phyloP scores from a whole-genome alignment of 2,888 invertebrate species.

The Drosophila prostipennis region DNA sequence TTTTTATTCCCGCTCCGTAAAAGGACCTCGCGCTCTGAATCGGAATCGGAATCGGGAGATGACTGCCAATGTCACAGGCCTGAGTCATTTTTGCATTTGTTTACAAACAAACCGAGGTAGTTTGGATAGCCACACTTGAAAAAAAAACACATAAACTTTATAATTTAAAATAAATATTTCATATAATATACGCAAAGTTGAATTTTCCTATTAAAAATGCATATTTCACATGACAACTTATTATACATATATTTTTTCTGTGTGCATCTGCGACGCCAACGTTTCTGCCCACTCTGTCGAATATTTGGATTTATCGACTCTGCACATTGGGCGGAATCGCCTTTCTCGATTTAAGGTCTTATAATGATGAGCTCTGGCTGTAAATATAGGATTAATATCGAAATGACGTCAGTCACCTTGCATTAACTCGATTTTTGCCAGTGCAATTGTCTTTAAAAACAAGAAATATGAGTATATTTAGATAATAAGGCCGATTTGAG shows the following conservation, averaged over 20 bases:
- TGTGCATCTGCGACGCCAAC: constrained; percentile 56
- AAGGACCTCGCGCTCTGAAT: constrained; percentile 21
- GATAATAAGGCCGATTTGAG: no score
- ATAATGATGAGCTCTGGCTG: background rate
- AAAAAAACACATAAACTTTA: background rate
- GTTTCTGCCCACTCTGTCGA: constrained; percentile 51
- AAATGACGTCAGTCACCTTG: background rate
- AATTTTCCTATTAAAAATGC: no score
- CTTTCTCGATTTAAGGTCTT: background rate
- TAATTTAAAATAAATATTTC: background rate
- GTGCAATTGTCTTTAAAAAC: background rate
- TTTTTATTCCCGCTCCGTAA: constrained; percentile 31
- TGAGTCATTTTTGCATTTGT: constrained; percentile 71
- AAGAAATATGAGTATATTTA: background rate
- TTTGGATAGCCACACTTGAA: background rate
- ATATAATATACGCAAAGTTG: background rate
- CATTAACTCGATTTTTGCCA: background rate
- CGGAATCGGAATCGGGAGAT: constrained; percentile 3
- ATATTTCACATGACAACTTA: no score
- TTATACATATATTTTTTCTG: background rate
- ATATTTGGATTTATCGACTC: constrained; percentile 17
- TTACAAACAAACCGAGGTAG: constrained; percentile 68
- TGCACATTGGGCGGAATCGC: background rate
- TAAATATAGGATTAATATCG: background rate
- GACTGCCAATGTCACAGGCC: constrained; percentile 32